Conservation (phyloP, 1,140 invertebrate species). For the Bombus pyrosoma region DNA sequence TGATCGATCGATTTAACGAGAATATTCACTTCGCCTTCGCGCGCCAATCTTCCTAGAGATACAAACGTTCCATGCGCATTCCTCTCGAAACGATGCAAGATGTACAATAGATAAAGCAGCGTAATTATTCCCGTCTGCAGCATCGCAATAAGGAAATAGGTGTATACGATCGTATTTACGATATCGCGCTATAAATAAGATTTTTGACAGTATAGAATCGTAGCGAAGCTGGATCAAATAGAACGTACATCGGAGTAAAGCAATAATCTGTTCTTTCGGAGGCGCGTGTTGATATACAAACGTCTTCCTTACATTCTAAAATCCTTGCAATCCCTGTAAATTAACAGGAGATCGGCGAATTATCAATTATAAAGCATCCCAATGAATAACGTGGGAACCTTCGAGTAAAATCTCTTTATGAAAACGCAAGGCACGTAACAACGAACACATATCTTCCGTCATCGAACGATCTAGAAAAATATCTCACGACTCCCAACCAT, state of each 20-base stretch:
- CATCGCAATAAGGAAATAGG: no score
- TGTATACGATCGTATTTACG: no score
- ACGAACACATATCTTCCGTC: neutral
- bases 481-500: neutral
- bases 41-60: neutral
- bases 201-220: neutral
- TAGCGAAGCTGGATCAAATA: neutral
- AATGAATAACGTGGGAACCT: neutral
- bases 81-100: neutral
- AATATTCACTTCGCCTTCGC: neutral
- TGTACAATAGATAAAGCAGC: neutral
- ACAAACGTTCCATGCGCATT: neutral
- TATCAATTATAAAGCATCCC: neutral
- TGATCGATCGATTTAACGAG: neutral
- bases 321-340: neutral
- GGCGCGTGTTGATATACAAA: no score
- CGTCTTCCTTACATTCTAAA: neutral
- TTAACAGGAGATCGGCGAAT: neutral
- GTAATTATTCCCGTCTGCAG: neutral
- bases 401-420: neutral
- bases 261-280: neutral
- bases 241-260: conserved; percentile 18
- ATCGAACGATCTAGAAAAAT: neutral
- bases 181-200: no score
- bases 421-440: neutral